A percentile compares a stretch with the other conserved stretches of the same genome.
phyloP scores from a whole-genome alignment of 2,888 invertebrate genomes.

The Apamea crenata region DNA sequence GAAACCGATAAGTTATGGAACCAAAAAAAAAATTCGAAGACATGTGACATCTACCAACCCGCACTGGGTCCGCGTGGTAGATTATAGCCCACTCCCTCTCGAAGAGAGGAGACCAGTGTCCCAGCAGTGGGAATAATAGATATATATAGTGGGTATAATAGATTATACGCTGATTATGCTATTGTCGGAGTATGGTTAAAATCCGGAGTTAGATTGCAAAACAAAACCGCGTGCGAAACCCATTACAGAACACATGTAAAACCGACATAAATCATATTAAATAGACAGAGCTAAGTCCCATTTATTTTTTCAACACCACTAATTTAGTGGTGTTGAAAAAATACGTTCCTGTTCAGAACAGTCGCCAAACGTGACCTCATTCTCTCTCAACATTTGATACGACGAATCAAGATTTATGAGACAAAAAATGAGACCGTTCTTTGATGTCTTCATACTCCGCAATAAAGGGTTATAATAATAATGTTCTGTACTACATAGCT shows the following conservation, averaged over 20 bases:
- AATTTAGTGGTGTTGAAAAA: constrained; percentile 66
- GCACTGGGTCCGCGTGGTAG: too few species aligned
- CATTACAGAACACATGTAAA: constrained; percentile 48
- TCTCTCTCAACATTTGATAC: constrained; percentile 51
- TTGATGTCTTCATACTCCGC: constrained; percentile 57
- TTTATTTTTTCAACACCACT: too few species aligned
- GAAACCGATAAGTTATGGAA: too few species aligned
- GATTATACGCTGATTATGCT: too few species aligned
- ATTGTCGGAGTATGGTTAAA: background rate
- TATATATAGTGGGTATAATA: too few species aligned
- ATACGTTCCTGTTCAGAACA: constrained; percentile 64
- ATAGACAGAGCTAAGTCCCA: constrained; percentile 57
- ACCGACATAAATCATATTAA: constrained; percentile 56
- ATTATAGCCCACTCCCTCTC: too few species aligned
- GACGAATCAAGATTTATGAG: constrained; percentile 63
- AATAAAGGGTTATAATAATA: constrained; percentile 32
- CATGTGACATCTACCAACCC: too few species aligned
- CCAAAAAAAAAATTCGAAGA: too few species aligned
- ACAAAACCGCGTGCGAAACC: constrained; percentile 20
- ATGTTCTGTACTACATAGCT: background rate
- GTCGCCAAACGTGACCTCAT: constrained; percentile 73
- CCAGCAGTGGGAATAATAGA: too few species aligned
- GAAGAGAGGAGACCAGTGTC: too few species aligned
- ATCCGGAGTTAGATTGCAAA: background rate
- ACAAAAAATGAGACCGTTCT: constrained; percentile 58